Base-by-base conservation (phyloP, 1,140 invertebrate species). In the Colletes latitarsis region DNA sequence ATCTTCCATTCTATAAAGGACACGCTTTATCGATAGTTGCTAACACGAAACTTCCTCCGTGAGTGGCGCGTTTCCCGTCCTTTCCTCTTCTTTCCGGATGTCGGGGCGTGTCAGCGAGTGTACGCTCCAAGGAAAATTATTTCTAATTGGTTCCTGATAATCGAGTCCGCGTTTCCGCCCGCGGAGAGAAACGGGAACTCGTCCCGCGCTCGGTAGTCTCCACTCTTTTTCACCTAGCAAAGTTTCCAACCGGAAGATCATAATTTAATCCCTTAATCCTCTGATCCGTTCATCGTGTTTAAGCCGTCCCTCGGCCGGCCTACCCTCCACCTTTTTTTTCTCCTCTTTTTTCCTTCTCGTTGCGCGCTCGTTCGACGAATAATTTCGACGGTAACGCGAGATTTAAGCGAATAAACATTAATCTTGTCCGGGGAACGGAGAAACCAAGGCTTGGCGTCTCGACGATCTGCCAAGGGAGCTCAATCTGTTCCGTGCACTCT, bases 111-210 rank as follows among this genome's bases (percentile, higher is more conserved):
- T 64, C 14, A 19, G 8, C 10, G 19, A n/a, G 12, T 9, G 41
- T 9, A n/a, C 15, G 3, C 21, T 49, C 21, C 8, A 19, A 17
- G 46, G 72, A 30, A 58, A 76, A 76, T 76, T 76, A 76, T 76
- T 76, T 76, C 63, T 58, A 68, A 76, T 76, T 68, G 74, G 3
- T 68, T 76, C n/a, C 73, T 76, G 66, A 76, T 76, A 76, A 66
- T 55, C 43, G 57, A 46, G 10, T 1, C 30, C 14, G 19, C 39
- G 49, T 49, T 64, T 74, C 58, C 60, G 30, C 62, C 21, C 15
- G 15, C 17, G 12, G 6, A 43, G 21, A 6, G 52, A 12, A 6
- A 1, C 19, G 67, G 12, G 19, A 55, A 52, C 15, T 1, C 49
- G 49, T 4, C 3, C 10, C 57, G 9, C 57, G 53, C 41, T 67